Evolutionary conservation across 2,888 invertebrate species (phyloP).

Genomic region (Ptychoptera albimana): DNA sequence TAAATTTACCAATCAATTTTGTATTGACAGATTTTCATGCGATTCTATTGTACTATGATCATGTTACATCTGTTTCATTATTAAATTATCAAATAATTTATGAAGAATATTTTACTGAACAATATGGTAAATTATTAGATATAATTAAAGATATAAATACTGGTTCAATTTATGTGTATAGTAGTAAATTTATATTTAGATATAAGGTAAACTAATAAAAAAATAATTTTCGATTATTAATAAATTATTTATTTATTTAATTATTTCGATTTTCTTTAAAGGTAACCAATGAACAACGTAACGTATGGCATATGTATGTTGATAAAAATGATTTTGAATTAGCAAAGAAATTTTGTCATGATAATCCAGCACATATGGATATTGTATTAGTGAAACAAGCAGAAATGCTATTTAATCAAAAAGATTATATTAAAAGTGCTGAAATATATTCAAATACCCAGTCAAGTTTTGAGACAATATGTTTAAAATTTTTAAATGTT

Average conservation of each 20-base stretch:
- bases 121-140: constrained; percentile 61
- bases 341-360: constrained; percentile 70
- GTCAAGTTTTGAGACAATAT: constrained; percentile 86
- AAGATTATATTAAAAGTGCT: constrained; percentile 70
- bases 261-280: background rate
- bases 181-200: constrained; percentile 69
- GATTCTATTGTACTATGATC: constrained; percentile 65
- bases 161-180: constrained; percentile 72
- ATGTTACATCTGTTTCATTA: constrained; percentile 68
- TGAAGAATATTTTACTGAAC: constrained; percentile 69
- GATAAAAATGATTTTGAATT: constrained; percentile 71
- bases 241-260: background rate
- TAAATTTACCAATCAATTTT: constrained; percentile 49
- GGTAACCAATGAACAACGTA: constrained; percentile 57
- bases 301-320: constrained; percentile 80
- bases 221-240: too few species aligned
- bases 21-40: constrained; percentile 84
- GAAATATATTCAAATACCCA: constrained; percentile 77
- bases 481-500: constrained; percentile 74
- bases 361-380: constrained; percentile 67
- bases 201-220: constrained; percentile 44
- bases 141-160: constrained; percentile 66
- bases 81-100: constrained; percentile 74
- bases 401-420: constrained; percentile 62
- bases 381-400: constrained; percentile 79